Evolutionary conservation across 23 tunicate species (phyloP).

Genomic region (Diplosoma virens): DNA sequence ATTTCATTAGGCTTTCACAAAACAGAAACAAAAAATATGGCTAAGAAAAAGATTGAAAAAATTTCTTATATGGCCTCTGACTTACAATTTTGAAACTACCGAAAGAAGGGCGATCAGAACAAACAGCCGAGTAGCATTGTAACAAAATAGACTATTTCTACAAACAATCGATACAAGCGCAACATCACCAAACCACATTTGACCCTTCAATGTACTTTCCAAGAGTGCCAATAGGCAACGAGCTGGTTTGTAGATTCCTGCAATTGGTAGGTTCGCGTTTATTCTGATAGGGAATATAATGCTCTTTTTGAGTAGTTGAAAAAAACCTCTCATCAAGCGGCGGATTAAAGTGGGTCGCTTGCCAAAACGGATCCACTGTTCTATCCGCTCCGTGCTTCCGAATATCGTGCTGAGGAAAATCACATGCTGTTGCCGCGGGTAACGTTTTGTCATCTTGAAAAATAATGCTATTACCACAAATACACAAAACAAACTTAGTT

Average conservation of each 20-base stretch:
- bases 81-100: too few species aligned
- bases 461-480: background rate
- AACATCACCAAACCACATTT: slow-evolving; percentile 53
- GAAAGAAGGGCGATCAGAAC: too few species aligned
- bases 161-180: background rate
- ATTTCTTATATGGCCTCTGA: too few species aligned
- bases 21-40: too few species aligned
- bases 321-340: slow-evolving; percentile 61
- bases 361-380: slow-evolving; percentile 1
- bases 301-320: slow-evolving; percentile 49
- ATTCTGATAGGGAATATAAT: slow-evolving; percentile 64
- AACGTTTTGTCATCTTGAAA: slow-evolving; percentile 6
- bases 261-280: slow-evolving; percentile 32
- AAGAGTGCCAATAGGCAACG: slow-evolving; percentile 78
- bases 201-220: slow-evolving; percentile 74
- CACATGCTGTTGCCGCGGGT: slow-evolving; percentile 56
- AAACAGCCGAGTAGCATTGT: too few species aligned
- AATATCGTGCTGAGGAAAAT: slow-evolving; percentile 40
- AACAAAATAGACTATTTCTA: background rate
- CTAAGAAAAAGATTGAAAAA: too few species aligned
- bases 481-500: too few species aligned
- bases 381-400: slow-evolving; percentile 19
- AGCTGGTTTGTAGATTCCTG: slow-evolving; percentile 51
- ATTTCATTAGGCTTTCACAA: too few species aligned
- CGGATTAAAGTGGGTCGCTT: slow-evolving; percentile 57